Conservation (phyloP, 1,140 invertebrate species). For the Hestina assimilis region DNA sequence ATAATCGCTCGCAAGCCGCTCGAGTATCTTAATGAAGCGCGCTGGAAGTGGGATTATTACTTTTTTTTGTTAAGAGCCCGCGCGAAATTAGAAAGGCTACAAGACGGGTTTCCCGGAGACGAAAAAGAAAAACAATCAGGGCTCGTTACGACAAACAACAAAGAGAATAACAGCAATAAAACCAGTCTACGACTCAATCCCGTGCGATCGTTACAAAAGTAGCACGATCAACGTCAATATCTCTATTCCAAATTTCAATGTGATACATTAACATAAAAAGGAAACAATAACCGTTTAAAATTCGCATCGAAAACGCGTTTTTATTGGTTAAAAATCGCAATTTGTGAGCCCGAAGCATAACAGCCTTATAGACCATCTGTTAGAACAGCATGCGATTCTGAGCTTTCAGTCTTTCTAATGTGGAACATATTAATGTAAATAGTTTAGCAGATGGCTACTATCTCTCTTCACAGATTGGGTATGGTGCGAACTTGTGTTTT, state of each 20-base stretch:
- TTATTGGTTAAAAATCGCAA: constrained; percentile 70
- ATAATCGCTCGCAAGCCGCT: constrained; percentile 63
- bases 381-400: constrained; percentile 16
- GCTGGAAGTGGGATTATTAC: constrained; percentile 59
- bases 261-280: constrained; percentile 73
- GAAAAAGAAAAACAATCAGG: constrained; percentile 66
- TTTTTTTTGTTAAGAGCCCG: constrained; percentile 59
- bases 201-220: constrained; percentile 55
- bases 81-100: constrained; percentile 34
- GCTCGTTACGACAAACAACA: constrained; percentile 56
- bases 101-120: constrained; percentile 33
- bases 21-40: constrained; percentile 67
- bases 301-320: constrained; percentile 57
- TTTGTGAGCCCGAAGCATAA: constrained; percentile 40
- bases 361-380: constrained; percentile 17
- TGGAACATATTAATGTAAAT: constrained; percentile 26
- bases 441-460: constrained; percentile 23
- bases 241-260: constrained; percentile 68
- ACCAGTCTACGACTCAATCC: constrained; percentile 59
- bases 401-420: constrained; percentile 21
- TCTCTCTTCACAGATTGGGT: constrained; percentile 11
- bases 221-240: constrained; percentile 61
- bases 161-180: constrained; percentile 67
- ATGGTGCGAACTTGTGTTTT: constrained; percentile 19
- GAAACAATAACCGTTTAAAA: constrained; percentile 75